Base-by-base conservation (phyloP, 2,888 invertebrate species). In the Agrochola lychnidis region DNA sequence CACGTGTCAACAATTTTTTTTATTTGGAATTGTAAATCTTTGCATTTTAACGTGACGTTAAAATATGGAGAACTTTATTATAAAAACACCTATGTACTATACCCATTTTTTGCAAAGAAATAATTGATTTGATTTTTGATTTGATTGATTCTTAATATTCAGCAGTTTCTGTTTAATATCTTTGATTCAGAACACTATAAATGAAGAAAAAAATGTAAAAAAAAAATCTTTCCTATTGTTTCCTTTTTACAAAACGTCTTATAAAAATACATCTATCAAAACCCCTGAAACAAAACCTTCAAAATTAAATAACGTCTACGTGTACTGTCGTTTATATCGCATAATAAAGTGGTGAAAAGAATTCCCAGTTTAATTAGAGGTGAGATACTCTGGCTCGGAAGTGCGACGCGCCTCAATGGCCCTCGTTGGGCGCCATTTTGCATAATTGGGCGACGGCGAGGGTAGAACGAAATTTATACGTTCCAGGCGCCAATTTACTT, bases 291-390 rank as follows among this genome's bases (percentile, higher is more conserved):
- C 78, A 82, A 81, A 77, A 88, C 87, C 84, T 83, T 88, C 88
- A 89, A 91, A 92, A 91, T 92, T 89, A 93, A 93, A 93, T 93
- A 92, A 92, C 87, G 89, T 89, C 89, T 90, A 86, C 90, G 86
- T 89, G 88, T 92, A 91, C 91, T 91, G 95, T 93, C 95, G 95
- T 95, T 96, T 95, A 95, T 96, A 93, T 92, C 93, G 94, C 91
- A 95, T 95, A 96, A 96, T 96, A 95, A 94, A 96, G 96, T 95
- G 95, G 92, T 95, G 95, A 94, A 95, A 96, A 96, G 95, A 96
- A 95, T 95, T 93, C 93, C 93, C 91, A 93, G 94, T 96, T 96
- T 96, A 96, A 96, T 96, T 96, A 96, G 95, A 96, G 95, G 94
- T 94, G 96, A 95, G 95, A 95, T 94, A 94, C 95, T 94, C 92